phyloP scores from a whole-genome alignment of 2,113 vertebrate species.

The Ariopsis seemanni region DNA sequence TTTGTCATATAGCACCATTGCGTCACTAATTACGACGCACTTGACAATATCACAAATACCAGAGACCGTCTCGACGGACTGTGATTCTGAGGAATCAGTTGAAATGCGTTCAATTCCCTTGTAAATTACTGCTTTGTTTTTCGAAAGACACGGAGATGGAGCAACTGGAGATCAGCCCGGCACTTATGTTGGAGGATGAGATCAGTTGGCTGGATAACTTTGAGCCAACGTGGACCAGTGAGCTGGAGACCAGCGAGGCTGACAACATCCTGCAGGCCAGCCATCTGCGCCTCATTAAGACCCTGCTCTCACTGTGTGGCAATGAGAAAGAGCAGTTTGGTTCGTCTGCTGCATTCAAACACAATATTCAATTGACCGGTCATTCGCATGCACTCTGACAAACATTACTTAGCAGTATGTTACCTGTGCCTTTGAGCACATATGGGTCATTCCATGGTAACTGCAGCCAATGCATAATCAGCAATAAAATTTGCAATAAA shows the following conservation, averaged over 20 bases:
- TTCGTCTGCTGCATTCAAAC: constrained; percentile 59
- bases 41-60: not conserved
- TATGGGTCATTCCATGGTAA: no score
- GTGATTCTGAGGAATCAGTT: not conserved
- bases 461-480: no score
- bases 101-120: no score
- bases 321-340: constrained; percentile 96
- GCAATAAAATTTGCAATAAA: no score
- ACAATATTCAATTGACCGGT: not conserved
- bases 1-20: not conserved
- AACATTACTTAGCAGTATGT: not conserved
- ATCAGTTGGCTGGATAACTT: constrained; percentile 99
- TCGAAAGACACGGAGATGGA: constrained; percentile 93
- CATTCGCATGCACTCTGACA: not conserved
- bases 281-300: constrained; percentile 95
- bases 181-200: constrained; percentile 95
- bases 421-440: not conserved
- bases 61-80: not conserved
- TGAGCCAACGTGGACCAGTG: constrained; percentile 92
- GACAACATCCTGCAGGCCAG: constrained; percentile 95
- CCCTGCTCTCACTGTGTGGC: constrained; percentile 93
- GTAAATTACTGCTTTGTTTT: not conserved
- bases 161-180: constrained; percentile 88
- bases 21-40: not conserved
- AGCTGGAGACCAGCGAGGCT: constrained; percentile 94